phyloP scores from a whole-genome alignment of 2,113 vertebrate genomes.

The Thalassarche chlororhynchos region DNA sequence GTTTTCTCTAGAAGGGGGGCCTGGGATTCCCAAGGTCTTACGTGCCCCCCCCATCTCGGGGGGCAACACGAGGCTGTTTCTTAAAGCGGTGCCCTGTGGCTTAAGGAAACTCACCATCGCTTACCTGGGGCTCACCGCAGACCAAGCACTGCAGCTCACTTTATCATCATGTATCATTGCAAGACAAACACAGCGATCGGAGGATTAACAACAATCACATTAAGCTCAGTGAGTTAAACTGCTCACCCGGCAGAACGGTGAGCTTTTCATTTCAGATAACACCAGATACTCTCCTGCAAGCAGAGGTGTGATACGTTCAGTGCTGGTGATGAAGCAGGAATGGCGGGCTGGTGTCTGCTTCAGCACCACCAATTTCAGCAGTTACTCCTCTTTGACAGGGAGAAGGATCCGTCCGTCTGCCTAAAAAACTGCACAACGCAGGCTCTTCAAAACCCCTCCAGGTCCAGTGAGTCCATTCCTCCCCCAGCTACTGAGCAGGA shows the following conservation, averaged over 20 bases:
- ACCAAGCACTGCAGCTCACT: not conserved
- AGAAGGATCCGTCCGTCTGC: not conserved
- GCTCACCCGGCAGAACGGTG: not conserved
- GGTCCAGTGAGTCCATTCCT: no score
- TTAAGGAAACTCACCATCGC: not conserved
- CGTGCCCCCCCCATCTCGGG: accelerated
- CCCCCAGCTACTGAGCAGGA: not conserved
- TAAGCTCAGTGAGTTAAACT: not conserved
- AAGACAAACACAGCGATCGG: not conserved
- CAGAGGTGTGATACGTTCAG: not conserved
- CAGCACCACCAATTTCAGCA: not conserved
- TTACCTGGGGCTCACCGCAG: not conserved
- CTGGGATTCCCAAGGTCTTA: not conserved
- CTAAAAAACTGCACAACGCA: not conserved
- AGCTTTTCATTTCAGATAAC: not conserved
- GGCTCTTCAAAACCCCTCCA: not conserved
- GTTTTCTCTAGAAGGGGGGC: no score
- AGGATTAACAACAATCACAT: not conserved
- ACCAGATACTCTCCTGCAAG: not conserved
- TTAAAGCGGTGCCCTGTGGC: not conserved
- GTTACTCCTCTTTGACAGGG: not conserved
- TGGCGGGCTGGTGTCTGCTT: not conserved
- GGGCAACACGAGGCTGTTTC: not conserved
- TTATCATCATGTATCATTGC: not conserved
- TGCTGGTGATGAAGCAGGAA: not conserved